phyloP scores from a whole-genome alignment of 2,888 invertebrate species.

The Drepanosiphum platanoidis region DNA sequence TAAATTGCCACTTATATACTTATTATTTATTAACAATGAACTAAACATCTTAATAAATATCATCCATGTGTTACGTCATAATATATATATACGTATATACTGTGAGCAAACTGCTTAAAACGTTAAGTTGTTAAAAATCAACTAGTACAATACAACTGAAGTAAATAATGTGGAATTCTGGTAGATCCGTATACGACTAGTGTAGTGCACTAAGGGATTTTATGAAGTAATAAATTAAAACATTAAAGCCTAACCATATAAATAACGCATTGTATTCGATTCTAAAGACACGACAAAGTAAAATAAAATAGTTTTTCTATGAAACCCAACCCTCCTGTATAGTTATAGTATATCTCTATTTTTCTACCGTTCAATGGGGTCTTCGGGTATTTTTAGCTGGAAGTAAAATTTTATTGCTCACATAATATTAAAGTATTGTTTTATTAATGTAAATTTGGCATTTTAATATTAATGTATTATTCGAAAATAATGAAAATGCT shows the following conservation, averaged over 20 bases:
- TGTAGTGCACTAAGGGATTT: not conserved
- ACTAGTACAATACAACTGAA: not conserved
- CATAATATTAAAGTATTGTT: not conserved
- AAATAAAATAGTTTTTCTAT: conserved; percentile 15
- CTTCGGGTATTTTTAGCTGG: not conserved
- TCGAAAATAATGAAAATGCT: too few relatives aligned
- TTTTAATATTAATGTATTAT: not conserved
- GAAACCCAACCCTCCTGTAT: not conserved
- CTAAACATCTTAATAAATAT: conserved; percentile 41
- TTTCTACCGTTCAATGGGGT: not conserved
- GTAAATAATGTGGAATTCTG: conserved; percentile 18
- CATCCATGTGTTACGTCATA: conserved; percentile 31
- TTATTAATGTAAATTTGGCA: not conserved
- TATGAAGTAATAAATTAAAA: conserved; percentile 37
- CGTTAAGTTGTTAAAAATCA: conserved; percentile 25
- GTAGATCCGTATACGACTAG: not conserved
- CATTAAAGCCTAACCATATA: conserved; percentile 1
- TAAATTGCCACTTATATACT: conserved; percentile 44
- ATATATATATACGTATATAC: too few relatives aligned
- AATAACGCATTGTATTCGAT: conserved; percentile 1
- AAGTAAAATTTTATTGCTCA: not conserved
- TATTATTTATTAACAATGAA: conserved; percentile 41
- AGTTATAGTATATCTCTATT: not conserved
- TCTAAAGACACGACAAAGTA: not conserved
- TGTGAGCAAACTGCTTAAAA: not conserved